These are phyloP conservation scores for Ochropleura plecta DNA, from an alignment of 2,888 invertebrate species.

Conservation along the genomic window DNA sequence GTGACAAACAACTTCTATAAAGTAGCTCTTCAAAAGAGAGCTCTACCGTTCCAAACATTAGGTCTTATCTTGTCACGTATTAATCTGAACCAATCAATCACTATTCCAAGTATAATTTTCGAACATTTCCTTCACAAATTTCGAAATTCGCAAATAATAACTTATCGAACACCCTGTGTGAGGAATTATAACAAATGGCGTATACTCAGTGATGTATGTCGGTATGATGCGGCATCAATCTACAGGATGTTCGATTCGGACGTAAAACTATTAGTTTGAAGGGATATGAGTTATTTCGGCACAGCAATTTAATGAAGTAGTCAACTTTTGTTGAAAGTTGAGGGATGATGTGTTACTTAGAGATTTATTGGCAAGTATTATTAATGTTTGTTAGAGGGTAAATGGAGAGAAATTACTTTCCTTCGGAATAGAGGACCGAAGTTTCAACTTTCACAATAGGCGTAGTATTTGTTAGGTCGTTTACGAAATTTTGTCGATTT, in stretches of 20 bases:
- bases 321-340: conserved; percentile 55
- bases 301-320: conserved; percentile 53
- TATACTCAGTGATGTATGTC: conserved; percentile 78
- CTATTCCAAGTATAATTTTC: conserved; percentile 46
- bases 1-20: conserved; percentile 2
- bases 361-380: conserved; percentile 41
- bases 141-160: conserved; percentile 21
- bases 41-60: conserved; percentile 43
- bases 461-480: too few relatives aligned
- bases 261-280: conserved; percentile 68
- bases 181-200: conserved; percentile 81
- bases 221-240: conserved; percentile 78
- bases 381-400: conserved; percentile 4
- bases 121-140: conserved; percentile 49
- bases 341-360: conserved; percentile 36
- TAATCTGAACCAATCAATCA: conserved; percentile 62
- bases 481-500: too few relatives aligned
- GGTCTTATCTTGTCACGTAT: conserved; percentile 28
- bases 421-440: not conserved
- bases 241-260: conserved; percentile 64
- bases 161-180: conserved; percentile 63
- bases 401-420: too few relatives aligned
- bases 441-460: too few relatives aligned
- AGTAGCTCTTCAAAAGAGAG: conserved; percentile 11
- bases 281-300: conserved; percentile 58